These are phyloP conservation scores for Tor tambroides DNA, from an alignment of 2,113 vertebrate genomes.

Conservation along the genomic window DNA sequence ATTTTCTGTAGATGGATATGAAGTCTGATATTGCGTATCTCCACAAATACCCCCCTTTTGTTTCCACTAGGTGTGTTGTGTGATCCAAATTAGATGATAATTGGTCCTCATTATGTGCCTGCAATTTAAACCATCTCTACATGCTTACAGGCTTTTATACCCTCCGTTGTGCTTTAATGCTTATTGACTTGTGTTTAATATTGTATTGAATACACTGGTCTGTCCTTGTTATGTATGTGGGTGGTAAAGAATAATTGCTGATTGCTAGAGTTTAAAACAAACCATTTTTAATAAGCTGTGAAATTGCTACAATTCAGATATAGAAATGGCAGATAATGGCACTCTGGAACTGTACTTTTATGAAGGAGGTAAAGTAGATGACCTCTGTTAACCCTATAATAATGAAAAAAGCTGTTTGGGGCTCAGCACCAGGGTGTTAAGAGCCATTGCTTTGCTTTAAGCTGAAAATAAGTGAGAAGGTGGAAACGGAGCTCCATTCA, in stretches of 20 bases:
- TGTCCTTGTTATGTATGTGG: conserved; percentile 37
- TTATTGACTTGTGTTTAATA: conserved; percentile 43
- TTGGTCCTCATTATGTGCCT: conserved; percentile 44
- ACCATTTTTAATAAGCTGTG: not conserved
- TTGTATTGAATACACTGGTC: conserved; percentile 31
- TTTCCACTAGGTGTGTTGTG: not conserved
- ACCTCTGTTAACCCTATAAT: conserved; percentile 15
- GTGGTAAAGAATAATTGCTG: not conserved
- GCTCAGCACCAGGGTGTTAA: conserved; percentile 6
- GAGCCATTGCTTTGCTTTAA: not conserved
- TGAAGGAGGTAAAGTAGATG: not conserved
- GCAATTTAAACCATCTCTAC: conserved; percentile 31
- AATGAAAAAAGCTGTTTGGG: conserved; percentile 28
- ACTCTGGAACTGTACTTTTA: not conserved
- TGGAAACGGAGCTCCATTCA: not conserved
- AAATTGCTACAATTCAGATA: not conserved
- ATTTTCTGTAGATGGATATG: not conserved
- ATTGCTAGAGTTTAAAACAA: conserved; percentile 27
- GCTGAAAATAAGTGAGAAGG: conserved; percentile 18
- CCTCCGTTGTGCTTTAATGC: conserved; percentile 42
- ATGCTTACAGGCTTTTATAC: conserved; percentile 32
- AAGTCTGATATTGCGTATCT: not conserved
- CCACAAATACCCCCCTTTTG: not conserved
- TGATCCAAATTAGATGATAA: conserved; percentile 28
- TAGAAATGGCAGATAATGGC: conserved; percentile 7